Evolutionary conservation across 1,140 invertebrate species (phyloP), one percentile per base, ranked within the genome.

Genomic region (Calephelis nemesis): DNA sequence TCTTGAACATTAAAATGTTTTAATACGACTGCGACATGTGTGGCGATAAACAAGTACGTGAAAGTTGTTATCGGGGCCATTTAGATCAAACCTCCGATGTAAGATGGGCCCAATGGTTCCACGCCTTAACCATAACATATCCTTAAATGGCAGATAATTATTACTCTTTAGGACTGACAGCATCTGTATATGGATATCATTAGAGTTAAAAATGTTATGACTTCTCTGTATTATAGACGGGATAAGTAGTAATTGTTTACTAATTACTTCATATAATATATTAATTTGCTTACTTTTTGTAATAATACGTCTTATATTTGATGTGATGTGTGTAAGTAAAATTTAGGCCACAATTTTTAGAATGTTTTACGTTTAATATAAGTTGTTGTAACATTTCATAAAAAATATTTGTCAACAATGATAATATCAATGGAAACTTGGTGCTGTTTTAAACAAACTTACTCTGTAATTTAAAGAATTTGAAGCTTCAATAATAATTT

Each of bases 161-260:
- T 65, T 65, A 65, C 49, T 52, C 49, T 15, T 12, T 42, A 52
- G 42, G 30, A 54, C 19, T 54, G 50, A 13, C 62, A 47, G 10
- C 11, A 19, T 13, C 39, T 54, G 3, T 65, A 65, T 54, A 54
- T 40, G 50, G 64, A 30, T 52, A 40, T 40, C 64, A 15, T 65
- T 49, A 65, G 7, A 45, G 30, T 39, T 65, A n/a, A 65, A 52
- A 50, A 49, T 45, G 42, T 8, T 45, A 45, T 45, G 6, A 45
- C 42, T 9, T 45, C 30, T 30, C 30, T 7, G 8, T 45, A 9
- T 45, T 5, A 45, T n/a, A n/a, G n/a, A n/a, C n/a, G n/a, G n/a
- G n/a, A 7, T 45, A 45, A 30, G 30, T 45, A 45, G 47, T 12
- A 49, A 50, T 64, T 65, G 63, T 50, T 48, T 65, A 13, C 12